phyloP scores from a whole-genome alignment of 2,888 invertebrate species.

The Thera obeliscata region DNA sequence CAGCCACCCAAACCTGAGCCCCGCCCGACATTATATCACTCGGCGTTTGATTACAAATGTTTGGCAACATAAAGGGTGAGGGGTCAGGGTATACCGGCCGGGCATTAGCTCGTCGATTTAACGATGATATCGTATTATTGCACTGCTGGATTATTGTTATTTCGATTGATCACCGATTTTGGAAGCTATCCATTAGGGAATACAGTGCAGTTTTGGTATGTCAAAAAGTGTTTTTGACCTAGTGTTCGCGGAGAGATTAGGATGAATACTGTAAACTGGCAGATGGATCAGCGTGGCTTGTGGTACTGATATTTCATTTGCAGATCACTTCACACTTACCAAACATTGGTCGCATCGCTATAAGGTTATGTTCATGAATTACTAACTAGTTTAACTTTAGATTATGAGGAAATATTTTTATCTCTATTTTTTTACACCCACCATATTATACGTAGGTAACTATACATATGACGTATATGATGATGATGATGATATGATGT shows the following conservation, averaged over 20 bases:
- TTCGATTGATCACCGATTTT: slow-evolving; percentile 32
- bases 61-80: slow-evolving; percentile 39
- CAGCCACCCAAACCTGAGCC: slow-evolving; percentile 52
- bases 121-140: slow-evolving; percentile 53
- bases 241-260: slow-evolving; percentile 23
- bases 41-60: slow-evolving; percentile 41
- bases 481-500: too few species aligned
- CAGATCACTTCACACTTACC: slow-evolving; percentile 4
- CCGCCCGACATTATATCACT: slow-evolving; percentile 48
- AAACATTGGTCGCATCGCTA: neutral
- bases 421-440: too few species aligned
- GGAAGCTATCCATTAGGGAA: slow-evolving; percentile 15
- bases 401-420: too few species aligned
- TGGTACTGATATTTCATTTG: slow-evolving; percentile 2
- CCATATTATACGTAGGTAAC: too few species aligned
- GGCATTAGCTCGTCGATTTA: slow-evolving; percentile 48
- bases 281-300: slow-evolving; percentile 7
- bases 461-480: too few species aligned
- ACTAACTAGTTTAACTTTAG: too few species aligned
- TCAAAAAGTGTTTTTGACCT: slow-evolving; percentile 16
- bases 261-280: slow-evolving; percentile 24
- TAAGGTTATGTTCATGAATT: too few species aligned
- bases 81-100: slow-evolving; percentile 45
- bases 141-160: slow-evolving; percentile 49
- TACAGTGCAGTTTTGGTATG: slow-evolving; percentile 18